phyloP scores from a whole-genome alignment of 2,113 vertebrate genomes.

The Columba livia region DNA sequence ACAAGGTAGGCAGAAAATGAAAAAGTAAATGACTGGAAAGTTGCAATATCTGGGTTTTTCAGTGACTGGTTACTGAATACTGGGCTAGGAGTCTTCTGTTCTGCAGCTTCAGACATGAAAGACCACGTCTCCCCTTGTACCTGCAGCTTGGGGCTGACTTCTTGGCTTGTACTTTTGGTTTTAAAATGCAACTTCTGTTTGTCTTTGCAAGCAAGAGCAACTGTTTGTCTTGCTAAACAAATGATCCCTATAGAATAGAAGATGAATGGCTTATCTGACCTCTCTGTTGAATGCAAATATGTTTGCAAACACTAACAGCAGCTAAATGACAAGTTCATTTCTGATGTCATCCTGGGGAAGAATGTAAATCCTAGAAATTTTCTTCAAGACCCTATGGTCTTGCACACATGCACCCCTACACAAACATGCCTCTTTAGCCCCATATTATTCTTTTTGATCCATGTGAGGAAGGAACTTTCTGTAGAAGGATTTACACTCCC shows the following conservation, averaged over 20 bases:
- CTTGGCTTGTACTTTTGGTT: background rate
- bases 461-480: background rate
- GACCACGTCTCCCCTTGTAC: background rate
- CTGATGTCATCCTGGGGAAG: background rate
- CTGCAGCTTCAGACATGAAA: background rate
- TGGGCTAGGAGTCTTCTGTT: background rate
- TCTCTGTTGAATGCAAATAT: background rate
- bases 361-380: background rate
- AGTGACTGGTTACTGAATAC: background rate
- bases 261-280: background rate
- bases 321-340: background rate
- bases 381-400: background rate
- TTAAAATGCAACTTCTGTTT: background rate
- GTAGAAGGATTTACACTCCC: background rate
- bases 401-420: fast-evolving
- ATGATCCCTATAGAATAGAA: background rate
- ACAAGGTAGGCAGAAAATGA: background rate
- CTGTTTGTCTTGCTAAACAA: background rate
- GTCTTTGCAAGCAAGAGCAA: background rate
- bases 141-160: background rate
- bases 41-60: background rate
- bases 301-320: background rate
- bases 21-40: background rate
- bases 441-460: background rate
- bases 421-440: fast-evolving